phyloP scores from a whole-genome alignment of 2,888 invertebrate genomes.

The Lomographa bimaculata region DNA sequence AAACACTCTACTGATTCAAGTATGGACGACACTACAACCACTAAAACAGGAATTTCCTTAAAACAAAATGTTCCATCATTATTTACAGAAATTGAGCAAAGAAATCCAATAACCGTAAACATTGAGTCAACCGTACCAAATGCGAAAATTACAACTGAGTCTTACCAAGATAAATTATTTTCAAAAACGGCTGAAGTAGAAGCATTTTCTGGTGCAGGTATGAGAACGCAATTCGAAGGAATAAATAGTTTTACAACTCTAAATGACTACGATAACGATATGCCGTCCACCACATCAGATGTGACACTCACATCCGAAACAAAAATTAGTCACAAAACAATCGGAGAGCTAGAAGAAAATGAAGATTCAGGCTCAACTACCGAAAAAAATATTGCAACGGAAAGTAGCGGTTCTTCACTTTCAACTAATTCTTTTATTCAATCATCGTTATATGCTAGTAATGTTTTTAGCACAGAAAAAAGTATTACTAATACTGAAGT shows the following conservation, averaged over 20 bases:
- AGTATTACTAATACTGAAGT: too few species aligned
- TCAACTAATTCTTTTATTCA: background rate
- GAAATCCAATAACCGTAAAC: background rate
- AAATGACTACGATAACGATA: background rate
- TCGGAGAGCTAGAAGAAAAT: background rate
- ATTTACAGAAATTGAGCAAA: background rate
- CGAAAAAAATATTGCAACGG: too few species aligned
- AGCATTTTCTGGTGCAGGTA: background rate
- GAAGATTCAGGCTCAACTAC: too few species aligned
- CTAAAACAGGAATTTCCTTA: too few species aligned
- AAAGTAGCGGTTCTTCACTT: background rate
- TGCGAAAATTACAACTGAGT: background rate
- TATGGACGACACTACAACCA: too few species aligned
- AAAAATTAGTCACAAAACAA: background rate
- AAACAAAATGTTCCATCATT: too few species aligned
- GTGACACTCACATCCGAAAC: background rate
- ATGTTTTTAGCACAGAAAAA: too few species aligned
- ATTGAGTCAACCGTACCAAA: background rate
- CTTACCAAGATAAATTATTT: conserved; percentile 2
- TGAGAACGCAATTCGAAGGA: too few species aligned
- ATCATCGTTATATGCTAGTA: background rate
- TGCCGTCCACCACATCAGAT: background rate
- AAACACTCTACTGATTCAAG: too few species aligned
- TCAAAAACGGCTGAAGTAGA: background rate
- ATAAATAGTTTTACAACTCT: background rate